Evolutionary conservation across 2,797 vertebrate species (phyloP), one percentile per base, ranked within the genome.

Genomic region (Parauchenoglanis ngamensis): DNA sequence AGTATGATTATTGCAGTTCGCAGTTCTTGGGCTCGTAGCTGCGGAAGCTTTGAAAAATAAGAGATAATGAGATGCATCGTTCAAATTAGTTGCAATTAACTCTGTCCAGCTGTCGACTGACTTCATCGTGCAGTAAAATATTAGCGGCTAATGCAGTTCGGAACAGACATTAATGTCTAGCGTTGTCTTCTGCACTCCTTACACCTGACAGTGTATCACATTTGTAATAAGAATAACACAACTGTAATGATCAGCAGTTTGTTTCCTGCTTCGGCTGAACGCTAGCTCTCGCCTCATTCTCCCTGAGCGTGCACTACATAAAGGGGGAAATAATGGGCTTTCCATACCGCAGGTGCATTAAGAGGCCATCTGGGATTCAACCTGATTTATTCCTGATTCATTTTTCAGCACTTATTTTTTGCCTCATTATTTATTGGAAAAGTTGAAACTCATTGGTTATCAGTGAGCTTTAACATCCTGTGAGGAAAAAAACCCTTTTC

Each of bases 31-130:
- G 49, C 13, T 19, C n/a, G 12, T 76, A 11, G 28, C 7, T 31
- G n/a, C 15, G 7, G 76, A 78, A 56, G 52, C 17, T 28, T 57
- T 54, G 21, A 17, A 31, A n/a, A 31, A 21, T 56, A 28, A 54
- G 76, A 21, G 10, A 79, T 79, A 79, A 79, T 25, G 54, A 79
- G 56, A 44, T 23, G 1, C 77, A 59, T 40, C 19, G 0, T 61
- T 59, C 56, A 79, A 57, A 79, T 59, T 40, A 79, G n/a, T 59
- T 1, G 31, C 77, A 35, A 40, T 59, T 79, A 79, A 40, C 77
- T 1, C 77, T 59, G 28, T 59, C 54, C 77, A 59, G n/a, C 77
- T 57, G 77, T 35, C 31, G 19, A 23, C 28, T 13, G 49, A 21
- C 19, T 35, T 57, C 76, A 59, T 0, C 13, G 56, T 1, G 31